Conservation (phyloP, 2,888 invertebrate genomes). For the Schizaphis graminum region DNA sequence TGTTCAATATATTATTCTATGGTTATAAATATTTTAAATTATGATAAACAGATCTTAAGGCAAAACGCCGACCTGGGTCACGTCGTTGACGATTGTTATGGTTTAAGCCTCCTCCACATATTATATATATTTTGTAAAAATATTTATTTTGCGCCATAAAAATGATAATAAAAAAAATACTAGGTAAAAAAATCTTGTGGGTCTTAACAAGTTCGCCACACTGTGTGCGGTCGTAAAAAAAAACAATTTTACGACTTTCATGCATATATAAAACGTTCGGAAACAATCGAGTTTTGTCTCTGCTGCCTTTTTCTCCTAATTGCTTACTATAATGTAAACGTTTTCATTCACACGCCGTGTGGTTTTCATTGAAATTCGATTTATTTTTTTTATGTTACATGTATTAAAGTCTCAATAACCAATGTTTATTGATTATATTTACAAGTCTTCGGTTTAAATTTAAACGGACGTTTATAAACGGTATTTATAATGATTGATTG, state of each 20-base stretch:
- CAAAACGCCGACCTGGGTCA: constrained; percentile 50
- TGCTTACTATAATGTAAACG: constrained; percentile 56
- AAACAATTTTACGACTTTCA: constrained; percentile 57
- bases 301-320: constrained; percentile 54
- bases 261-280: constrained; percentile 29
- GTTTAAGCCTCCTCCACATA: neutral
- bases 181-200: neutral
- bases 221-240: constrained; percentile 58
- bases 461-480: neutral
- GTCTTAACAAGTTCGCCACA: constrained; percentile 54
- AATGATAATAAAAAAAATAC: constrained; percentile 13
- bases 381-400: constrained; percentile 36
- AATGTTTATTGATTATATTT: constrained; percentile 43
- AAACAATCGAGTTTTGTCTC: constrained; percentile 50
- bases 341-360: constrained; percentile 53
- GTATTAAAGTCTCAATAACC: constrained; percentile 42
- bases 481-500: neutral
- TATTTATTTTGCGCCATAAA: constrained; percentile 36
- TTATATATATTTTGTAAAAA: constrained; percentile 13
- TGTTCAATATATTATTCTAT: neutral
- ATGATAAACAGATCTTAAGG: neutral
- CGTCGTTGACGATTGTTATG: neutral
- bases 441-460: constrained; percentile 24
- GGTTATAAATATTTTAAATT: constrained; percentile 6
- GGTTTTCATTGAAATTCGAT: constrained; percentile 52